Percentiles rank a stretch among this genome's conserved stretches.
Evolutionary conservation across 2,888 invertebrate species (phyloP).

Genomic region (Lacanobia wlatinum): DNA sequence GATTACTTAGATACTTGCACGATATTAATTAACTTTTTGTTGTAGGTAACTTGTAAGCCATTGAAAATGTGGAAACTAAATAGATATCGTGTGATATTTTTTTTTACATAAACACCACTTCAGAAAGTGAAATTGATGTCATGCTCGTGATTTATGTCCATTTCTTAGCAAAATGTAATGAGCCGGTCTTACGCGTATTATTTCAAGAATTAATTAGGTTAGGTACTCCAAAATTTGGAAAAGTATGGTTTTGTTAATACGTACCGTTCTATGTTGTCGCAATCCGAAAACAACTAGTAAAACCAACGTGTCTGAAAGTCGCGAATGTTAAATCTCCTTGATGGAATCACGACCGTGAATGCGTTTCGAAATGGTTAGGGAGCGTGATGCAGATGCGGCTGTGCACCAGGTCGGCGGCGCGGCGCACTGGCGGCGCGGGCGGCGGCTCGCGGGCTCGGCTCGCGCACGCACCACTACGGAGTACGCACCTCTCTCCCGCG

Average conservation of each 20-base stretch:
- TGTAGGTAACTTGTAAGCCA: conserved; percentile 11
- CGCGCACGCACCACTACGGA: conserved; percentile 63
- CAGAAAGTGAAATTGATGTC: conserved; percentile 53
- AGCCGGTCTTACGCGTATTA: conserved; percentile 17
- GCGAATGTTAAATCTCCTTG: conserved; percentile 67
- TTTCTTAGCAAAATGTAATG: conserved; percentile 18
- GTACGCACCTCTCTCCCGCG: conserved; percentile 96
- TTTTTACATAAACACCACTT: conserved; percentile 45
- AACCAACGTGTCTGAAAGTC: conserved; percentile 67
- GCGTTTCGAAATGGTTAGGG: conserved; percentile 72
- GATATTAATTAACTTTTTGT: conserved; percentile 42
- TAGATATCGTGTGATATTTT: conserved; percentile 48
- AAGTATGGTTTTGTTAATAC: conserved; percentile 47
- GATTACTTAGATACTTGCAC: not conserved
- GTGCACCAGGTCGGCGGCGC: conserved; percentile 59
- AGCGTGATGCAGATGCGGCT: conserved; percentile 66
- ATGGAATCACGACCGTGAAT: conserved; percentile 77
- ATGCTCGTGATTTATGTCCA: conserved; percentile 37
- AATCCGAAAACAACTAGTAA: conserved; percentile 63
- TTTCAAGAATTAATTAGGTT: not conserved
- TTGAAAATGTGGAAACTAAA: conserved; percentile 34
- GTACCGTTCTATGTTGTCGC: conserved; percentile 66
- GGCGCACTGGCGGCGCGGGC: conserved; percentile 56
- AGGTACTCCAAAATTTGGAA: not conserved
- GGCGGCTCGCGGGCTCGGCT: conserved; percentile 50